Base-by-base conservation (phyloP, 2,888 invertebrate genomes). In the Arctia plantaginis region DNA sequence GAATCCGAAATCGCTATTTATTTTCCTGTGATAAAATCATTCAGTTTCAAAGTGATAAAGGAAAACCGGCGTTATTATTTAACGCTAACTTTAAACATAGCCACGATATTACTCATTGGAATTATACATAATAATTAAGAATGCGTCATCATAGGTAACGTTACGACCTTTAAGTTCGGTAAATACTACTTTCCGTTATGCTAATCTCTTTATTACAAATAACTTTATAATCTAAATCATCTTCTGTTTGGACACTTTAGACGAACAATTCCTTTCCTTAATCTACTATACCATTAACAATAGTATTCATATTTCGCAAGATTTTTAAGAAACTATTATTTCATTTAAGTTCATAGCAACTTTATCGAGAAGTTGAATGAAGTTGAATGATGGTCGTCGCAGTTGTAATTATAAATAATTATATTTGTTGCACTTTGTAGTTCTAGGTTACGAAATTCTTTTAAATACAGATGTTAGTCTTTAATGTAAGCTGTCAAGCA, bases 141-240 rank as follows among this genome's bases (percentile, higher is more conserved):
- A 27, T 79, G 71, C 82, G 82, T 82, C 79, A 83, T 75, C 23
- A 6, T 39, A 27, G 20, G 27, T 67, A 18, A 30, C 8, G 20
- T 71, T 44, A 67, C 62, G 18, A 72, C 74, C 47, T 47, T 44
- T 67, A 33, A 47, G 62, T 77, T 72, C 62, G 67, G 69, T 55
- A 74, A 74, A 73, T 72, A 75, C 41, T 33, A 66, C 77, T 79
- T 79, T 83, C 74, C 80, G 71, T 73, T 74, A 69, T 59, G 39
- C 3, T 59, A 51, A 69, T 73, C 10, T 35, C 69, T 81, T 68
- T 23, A 77, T 72, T 41, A 35, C 18, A 67, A 27, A 51, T 8
- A 23, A 18, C 18, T 0, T 20, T 18, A 18, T 3, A 20, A 20
- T 47, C 47, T 47, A 20, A 20, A 4, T 6, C 4, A 23, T 51